Base-by-base conservation (phyloP, 1,140 invertebrate species). In the Cephus cinctus region DNA sequence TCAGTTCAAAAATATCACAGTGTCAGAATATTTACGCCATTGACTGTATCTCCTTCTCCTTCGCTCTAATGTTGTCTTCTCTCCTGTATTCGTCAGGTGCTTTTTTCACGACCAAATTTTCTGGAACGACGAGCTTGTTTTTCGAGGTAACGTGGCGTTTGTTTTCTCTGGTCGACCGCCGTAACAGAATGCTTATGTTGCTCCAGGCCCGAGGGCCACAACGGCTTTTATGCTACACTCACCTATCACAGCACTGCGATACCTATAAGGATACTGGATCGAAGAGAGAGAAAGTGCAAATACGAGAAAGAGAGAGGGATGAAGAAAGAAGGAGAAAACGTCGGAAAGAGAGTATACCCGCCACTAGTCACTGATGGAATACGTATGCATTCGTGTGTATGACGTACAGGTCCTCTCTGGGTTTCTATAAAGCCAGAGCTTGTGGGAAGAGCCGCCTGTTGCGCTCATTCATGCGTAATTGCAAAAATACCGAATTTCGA, bases 371-470 rank as follows among this genome's bases (percentile, higher is more conserved):
- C 6, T 6, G n/a, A 27, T 27, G 6, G 25, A 6, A n/a, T n/a
- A n/a, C 25, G 25, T 27, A 27, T 27, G 25, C 25, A 6, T 27
- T 27, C 25, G 6, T 6, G 25, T 27, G 25, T 27, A 27, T 27
- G 6, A 27, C 6, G 6, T n/a, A n/a, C n/a, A 27, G 25, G 25
- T 27, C 25, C 25, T 27, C 25, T 27, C 25, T 27, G 9, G 14
- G 9, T 12, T 47, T n/a, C n/a, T n/a, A n/a, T n/a, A n/a, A n/a
- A n/a, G n/a, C n/a, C n/a, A n/a, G n/a, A n/a, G n/a, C 54, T 54
- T 69, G 57, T 67, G 67, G 60, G 64, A 69, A 69, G 61, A 59
- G 57, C 61, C 56, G 67, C 64, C 67, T 69, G 67, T 67, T 69
- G 63, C 64, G 57, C 60, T 54, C 56, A 61, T 64, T 58, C 51